A percentile compares a stretch with the other conserved stretches of the same genome.
These are phyloP conservation scores for Netelia virgata DNA, from an alignment of 2,888 invertebrate genomes.

Conservation along the genomic window DNA sequence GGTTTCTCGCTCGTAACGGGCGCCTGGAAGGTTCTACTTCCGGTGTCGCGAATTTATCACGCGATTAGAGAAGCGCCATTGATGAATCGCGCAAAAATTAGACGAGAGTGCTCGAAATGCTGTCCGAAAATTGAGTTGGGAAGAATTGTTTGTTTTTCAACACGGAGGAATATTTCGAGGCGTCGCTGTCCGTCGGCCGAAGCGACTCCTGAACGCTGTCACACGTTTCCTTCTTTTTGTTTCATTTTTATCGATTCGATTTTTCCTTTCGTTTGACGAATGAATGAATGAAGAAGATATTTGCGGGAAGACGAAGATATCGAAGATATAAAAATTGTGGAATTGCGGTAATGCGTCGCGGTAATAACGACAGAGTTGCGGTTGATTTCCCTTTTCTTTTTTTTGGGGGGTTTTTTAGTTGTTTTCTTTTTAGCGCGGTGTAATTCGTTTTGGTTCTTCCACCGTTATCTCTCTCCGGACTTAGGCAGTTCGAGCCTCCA, in stretches of 20 bases:
- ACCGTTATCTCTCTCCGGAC: conserved; percentile 12
- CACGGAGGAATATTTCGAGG: conserved; percentile 15
- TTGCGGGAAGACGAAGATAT: too few relatives aligned
- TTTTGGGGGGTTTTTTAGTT: background rate
- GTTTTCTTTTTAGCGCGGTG: background rate
- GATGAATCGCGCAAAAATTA: background rate
- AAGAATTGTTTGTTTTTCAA: conserved; percentile 5
- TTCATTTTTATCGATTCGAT: background rate
- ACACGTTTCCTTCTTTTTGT: background rate
- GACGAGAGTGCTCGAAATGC: background rate
- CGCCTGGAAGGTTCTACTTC: conserved; percentile 24
- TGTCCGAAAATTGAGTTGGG: background rate
- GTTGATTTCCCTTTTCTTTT: background rate
- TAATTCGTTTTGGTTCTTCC: background rate
- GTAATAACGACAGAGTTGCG: too few relatives aligned
- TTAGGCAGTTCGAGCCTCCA: conserved; percentile 16
- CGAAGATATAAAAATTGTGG: too few relatives aligned
- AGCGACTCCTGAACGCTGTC: background rate
- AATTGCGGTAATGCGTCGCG: too few relatives aligned
- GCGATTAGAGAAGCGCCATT: conserved; percentile 10
- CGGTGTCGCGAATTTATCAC: conserved; percentile 39
- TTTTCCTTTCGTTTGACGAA: background rate
- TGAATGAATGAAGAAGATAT: background rate
- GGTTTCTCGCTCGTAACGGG: background rate
- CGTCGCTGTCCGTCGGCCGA: conserved; percentile 61